Percentiles rank a stretch among this genome's conserved stretches.
These are phyloP conservation scores for Scaptodrosophila latifasciaeformis DNA, from an alignment of 2,888 invertebrate genomes.

Conservation along the genomic window DNA sequence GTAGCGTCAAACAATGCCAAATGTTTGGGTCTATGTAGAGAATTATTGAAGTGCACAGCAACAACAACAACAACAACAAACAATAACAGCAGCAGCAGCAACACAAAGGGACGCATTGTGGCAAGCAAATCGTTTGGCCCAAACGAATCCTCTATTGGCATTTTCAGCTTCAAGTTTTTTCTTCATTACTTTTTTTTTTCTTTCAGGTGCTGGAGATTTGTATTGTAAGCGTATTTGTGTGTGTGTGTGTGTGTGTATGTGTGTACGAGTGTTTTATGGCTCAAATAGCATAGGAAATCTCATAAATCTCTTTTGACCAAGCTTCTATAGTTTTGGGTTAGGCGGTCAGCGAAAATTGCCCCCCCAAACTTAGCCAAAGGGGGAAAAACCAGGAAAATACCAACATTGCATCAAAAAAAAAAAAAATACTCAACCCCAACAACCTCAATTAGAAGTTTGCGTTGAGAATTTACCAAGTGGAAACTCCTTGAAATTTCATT, in stretches of 20 bases:
- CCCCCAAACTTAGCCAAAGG: background rate
- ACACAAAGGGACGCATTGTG: background rate
- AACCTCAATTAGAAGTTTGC: no score
- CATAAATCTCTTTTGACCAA: slow-evolving; percentile 58
- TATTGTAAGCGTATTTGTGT: no score
- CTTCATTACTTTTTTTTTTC: no score
- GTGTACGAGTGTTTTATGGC: slow-evolving; percentile 42
- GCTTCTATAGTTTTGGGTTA: slow-evolving; percentile 45
- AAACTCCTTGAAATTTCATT: no score
- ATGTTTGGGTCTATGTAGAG: slow-evolving; percentile 22
- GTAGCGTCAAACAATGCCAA: slow-evolving; percentile 51
- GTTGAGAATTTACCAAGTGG: no score
- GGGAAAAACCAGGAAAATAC: background rate
- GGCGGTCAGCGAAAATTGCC: slow-evolving; percentile 39
- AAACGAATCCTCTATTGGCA: background rate
- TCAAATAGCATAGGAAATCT: slow-evolving; percentile 47
- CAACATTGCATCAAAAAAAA: slow-evolving; percentile 1
- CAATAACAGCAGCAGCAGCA: no score
- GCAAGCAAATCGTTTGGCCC: background rate
- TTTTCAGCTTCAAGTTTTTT: background rate
- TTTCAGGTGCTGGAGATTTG: no score
- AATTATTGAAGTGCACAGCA: background rate
- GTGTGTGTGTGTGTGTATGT: background rate
- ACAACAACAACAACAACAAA: no score
- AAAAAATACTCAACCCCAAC: no score